Conservation (phyloP, 1,140 invertebrate species). For the Helicoverpa zea region DNA sequence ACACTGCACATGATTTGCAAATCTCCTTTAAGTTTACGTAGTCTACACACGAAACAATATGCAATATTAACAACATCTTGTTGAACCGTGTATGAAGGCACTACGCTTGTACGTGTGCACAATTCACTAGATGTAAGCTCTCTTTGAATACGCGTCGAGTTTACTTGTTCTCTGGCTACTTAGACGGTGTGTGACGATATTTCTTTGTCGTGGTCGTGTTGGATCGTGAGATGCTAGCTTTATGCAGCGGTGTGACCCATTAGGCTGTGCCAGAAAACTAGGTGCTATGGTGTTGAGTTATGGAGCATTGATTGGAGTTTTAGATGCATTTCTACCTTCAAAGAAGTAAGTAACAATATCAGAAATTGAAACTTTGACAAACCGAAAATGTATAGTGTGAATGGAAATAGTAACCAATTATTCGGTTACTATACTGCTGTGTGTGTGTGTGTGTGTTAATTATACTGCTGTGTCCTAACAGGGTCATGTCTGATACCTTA, state of each 20-base stretch:
- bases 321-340: too few species aligned
- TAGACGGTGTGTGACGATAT: constrained; percentile 30
- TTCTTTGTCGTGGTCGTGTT: constrained; percentile 23
- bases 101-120: constrained; percentile 10
- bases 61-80: neutral
- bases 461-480: too few species aligned
- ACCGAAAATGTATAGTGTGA: too few species aligned
- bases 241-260: neutral
- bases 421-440: too few species aligned
- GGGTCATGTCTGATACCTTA: too few species aligned
- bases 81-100: neutral
- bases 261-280: neutral
- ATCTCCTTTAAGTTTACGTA: neutral
- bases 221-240: neutral
- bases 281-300: too few species aligned
- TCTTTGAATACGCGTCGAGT: constrained; percentile 42
- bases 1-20: too few species aligned
- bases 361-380: too few species aligned
- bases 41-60: neutral
- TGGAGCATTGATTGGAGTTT: too few species aligned
- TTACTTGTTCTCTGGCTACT: constrained; percentile 40
- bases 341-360: too few species aligned
- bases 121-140: constrained; percentile 37
- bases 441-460: too few species aligned
- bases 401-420: too few species aligned